Conservation (phyloP, 2,797 vertebrate species). For the Pseudopleuronectes americanus region DNA sequence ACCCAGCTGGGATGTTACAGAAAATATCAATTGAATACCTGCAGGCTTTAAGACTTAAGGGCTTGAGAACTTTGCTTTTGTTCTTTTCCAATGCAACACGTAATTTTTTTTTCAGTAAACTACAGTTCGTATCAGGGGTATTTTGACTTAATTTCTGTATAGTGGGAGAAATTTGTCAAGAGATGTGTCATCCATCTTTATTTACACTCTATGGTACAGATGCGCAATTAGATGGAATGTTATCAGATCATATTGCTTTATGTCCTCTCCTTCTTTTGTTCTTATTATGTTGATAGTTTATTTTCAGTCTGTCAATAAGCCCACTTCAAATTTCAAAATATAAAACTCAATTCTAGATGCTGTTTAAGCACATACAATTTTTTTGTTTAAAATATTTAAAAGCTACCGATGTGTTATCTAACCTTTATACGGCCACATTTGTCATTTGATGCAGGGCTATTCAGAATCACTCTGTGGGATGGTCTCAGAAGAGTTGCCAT, state of each 20-base stretch:
- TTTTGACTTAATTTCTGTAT: no score
- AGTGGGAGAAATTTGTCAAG: no score
- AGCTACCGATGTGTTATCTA: background rate
- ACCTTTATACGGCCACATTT: background rate
- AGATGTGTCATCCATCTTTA: no score
- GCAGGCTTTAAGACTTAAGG: background rate
- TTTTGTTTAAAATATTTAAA: background rate
- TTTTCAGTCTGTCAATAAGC: background rate
- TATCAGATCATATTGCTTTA: background rate
- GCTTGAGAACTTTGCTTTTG: background rate
- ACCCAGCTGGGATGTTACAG: background rate
- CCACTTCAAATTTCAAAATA: no score
- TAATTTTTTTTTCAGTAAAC: background rate
- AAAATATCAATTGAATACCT: background rate
- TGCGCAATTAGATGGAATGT: no score
- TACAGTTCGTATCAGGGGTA: background rate
- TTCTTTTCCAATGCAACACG: background rate
- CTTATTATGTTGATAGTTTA: background rate
- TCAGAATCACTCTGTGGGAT: background rate
- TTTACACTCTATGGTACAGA: no score
- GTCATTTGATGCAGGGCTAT: background rate
- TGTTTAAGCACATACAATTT: background rate
- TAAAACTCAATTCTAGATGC: background rate
- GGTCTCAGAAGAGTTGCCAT: conserved; percentile 27
- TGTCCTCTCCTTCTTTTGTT: background rate